Evolutionary conservation across 2,113 vertebrate genomes (phyloP).

Genomic region (Harpagus bidentatus): DNA sequence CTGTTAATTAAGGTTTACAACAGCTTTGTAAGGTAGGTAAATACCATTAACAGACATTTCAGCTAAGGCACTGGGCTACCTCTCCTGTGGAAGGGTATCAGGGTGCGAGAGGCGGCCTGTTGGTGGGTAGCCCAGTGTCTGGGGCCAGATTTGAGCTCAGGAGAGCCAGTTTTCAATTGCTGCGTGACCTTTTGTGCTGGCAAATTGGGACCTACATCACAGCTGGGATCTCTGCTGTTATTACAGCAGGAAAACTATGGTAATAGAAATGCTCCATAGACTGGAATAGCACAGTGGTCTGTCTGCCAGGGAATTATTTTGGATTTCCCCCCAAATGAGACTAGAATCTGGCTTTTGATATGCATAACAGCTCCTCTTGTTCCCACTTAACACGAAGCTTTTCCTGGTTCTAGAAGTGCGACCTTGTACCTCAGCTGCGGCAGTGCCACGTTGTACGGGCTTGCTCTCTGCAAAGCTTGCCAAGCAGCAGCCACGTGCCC

Average conservation of each 20-base stretch:
- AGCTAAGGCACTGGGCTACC: background rate
- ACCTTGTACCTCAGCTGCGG: background rate
- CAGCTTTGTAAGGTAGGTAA: background rate
- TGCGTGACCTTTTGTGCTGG: background rate
- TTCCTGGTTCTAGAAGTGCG: background rate
- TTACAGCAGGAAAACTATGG: background rate
- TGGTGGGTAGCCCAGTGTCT: background rate
- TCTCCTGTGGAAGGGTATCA: background rate
- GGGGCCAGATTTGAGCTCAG: background rate
- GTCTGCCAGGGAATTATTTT: background rate
- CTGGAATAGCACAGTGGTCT: background rate
- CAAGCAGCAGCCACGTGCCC: rapidly evolving
- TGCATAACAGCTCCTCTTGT: background rate
- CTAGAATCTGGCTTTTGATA: background rate
- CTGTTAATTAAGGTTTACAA: background rate
- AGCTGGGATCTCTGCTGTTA: background rate
- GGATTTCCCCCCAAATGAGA: background rate
- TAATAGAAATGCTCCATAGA: background rate
- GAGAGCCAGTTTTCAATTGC: background rate
- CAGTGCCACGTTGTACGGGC: rapidly evolving
- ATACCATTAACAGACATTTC: background rate
- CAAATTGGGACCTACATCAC: background rate
- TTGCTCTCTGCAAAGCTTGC: background rate
- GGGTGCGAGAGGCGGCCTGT: background rate
- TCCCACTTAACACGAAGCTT: background rate